Evolutionary conservation across 1,140 invertebrate species (phyloP), one percentile per base, ranked within the genome.

Genomic region (Drosophila micromelanica): DNA sequence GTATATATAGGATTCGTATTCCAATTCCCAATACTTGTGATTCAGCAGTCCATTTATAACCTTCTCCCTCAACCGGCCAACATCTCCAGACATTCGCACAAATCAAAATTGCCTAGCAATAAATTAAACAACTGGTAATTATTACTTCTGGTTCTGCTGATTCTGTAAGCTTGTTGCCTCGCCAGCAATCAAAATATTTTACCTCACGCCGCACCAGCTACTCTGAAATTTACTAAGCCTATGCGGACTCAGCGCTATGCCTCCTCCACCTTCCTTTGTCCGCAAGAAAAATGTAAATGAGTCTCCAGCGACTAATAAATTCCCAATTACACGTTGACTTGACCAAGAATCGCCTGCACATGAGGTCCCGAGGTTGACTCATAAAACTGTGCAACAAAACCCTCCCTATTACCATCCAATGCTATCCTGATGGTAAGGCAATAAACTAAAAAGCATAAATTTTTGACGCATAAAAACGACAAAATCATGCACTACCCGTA

Each of bases 401-500:
- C 59, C 62, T 61, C 40, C 35, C 32, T 43, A 12, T 17, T n/a
- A 51, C 23, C 27, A 40, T 37, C 23, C 15, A 9, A 23, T 55
- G 20, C 37, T 23, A 13, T 27, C n/a, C 12, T 57, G 27, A 45
- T 57, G 55, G 40, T 7, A 0, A 20, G 45, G 69, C 81, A 81
- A 87, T 87, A 87, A 85, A 85, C 82, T 85, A 85, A 85, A 85
- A 85, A 85, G 81, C 81, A 85, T 85, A 87, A 76, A 86, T 86
- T 87, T 87, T 75, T 87, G 62, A 78, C 57, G 48, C 40, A 2
- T 42, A 38, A 7, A 74, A 81, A 79, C 76, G 72, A 73, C 80
- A 85, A 80, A 86, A 65, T 65, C 77, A 74, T 80, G 73, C 40
- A 74, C 61, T 74, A 51, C 37, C 38, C 40, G 23, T 40, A 32